Percentiles rank a stretch among this genome's conserved stretches.
Evolutionary conservation across 2,888 invertebrate species (phyloP).

Genomic region (Isotomurus palustris): DNA sequence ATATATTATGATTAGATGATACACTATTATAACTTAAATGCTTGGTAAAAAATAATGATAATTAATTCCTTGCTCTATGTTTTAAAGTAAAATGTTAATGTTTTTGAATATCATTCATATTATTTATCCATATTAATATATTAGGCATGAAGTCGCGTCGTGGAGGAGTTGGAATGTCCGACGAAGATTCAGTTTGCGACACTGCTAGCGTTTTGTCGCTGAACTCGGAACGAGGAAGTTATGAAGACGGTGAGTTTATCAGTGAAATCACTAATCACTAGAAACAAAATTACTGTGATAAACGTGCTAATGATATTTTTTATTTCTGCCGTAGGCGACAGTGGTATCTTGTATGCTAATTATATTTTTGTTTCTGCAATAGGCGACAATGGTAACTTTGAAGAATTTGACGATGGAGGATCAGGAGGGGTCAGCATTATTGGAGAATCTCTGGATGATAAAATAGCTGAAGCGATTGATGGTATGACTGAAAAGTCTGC

Average conservation of each 20-base stretch:
- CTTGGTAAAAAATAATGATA: no score
- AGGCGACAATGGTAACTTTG: conserved; percentile 42
- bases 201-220: conserved; percentile 42
- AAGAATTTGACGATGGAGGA: conserved; percentile 36
- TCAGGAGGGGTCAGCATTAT: conserved; percentile 20
- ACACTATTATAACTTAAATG: no score
- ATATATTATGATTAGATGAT: no score
- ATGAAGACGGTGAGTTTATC: conserved; percentile 36
- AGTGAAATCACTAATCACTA: neutral
- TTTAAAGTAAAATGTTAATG: no score
- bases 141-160: conserved; percentile 19
- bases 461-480: conserved; percentile 79
- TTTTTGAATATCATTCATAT: no score
- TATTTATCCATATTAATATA: neutral
- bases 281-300: neutral
- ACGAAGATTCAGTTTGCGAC: conserved; percentile 44
- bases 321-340: conserved; percentile 26
- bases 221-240: conserved; percentile 42
- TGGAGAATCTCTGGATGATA: conserved; percentile 72
- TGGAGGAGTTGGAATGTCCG: conserved; percentile 34
- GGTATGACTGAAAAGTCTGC: conserved; percentile 82
- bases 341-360: conserved; percentile 35
- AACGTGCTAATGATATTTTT: neutral
- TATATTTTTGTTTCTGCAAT: conserved; percentile 3
- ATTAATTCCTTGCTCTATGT: no score